Conservation (phyloP, 2,113 vertebrate genomes). For the Falcunculus frontatus region DNA sequence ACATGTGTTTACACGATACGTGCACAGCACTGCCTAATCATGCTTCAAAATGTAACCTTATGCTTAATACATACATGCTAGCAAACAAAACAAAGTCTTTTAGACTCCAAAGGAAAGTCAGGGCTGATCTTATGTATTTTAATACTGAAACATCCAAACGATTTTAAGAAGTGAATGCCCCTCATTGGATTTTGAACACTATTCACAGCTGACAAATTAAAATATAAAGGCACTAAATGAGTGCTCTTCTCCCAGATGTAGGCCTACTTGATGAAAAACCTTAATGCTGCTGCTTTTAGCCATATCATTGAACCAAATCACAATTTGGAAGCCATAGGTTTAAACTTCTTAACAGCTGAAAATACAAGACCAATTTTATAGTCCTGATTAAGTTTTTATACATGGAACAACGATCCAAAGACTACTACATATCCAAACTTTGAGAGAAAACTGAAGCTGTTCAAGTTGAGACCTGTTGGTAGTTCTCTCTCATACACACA, state of each 20-base stretch:
- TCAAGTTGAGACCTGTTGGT: not conserved
- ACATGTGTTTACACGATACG: not conserved
- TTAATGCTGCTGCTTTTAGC: not conserved
- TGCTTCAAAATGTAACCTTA: slow-evolving; percentile 9
- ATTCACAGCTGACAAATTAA: slow-evolving; percentile 3
- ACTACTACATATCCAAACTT: not conserved
- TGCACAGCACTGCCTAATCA: not conserved
- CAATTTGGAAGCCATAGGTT: not conserved
- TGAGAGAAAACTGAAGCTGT: not conserved
- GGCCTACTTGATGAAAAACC: not conserved
- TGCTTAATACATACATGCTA: not conserved
- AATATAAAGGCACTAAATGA: not conserved
- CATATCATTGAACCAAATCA: not conserved
- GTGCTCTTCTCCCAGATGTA: not conserved
- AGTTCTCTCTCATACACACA: not conserved
- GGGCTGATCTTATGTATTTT: not conserved
- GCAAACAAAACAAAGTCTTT: slow-evolving; percentile 6
- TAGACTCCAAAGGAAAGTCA: not conserved
- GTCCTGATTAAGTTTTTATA: not conserved
- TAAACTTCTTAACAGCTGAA: not conserved
- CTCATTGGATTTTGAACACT: not conserved
- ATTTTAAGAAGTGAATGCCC: not conserved
- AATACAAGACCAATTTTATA: not conserved
- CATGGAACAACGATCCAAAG: not conserved
- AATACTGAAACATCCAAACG: slow-evolving; percentile 4